These are phyloP conservation scores for Mellilla xanthometata DNA, from an alignment of 2,888 invertebrate genomes.

Conservation along the genomic window DNA sequence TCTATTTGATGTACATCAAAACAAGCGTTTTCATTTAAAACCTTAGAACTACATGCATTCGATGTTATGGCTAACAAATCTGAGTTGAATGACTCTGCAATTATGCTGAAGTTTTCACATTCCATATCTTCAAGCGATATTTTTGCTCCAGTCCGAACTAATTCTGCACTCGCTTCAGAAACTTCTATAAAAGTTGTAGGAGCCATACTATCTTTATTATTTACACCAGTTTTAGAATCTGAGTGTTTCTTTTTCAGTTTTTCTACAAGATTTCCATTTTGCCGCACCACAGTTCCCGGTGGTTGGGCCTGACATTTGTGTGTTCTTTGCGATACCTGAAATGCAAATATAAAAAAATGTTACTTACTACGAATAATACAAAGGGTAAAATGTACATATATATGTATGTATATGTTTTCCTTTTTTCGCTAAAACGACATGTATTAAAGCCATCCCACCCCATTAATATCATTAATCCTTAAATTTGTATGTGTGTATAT, in stretches of 20 bases:
- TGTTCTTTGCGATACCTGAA: conserved; percentile 89
- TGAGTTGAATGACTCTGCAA: conserved; percentile 50
- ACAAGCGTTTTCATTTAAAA: background rate
- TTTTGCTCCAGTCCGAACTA: conserved; percentile 70
- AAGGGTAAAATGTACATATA: too few relatives aligned
- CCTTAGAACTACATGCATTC: background rate
- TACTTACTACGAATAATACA: too few relatives aligned
- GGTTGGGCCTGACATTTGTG: conserved; percentile 89
- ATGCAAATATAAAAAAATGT: too few relatives aligned
- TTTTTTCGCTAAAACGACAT: too few relatives aligned
- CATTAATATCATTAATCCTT: too few relatives aligned
- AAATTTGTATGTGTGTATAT: too few relatives aligned
- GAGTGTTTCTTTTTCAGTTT: conserved; percentile 70
- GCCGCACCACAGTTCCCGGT: conserved; percentile 80
- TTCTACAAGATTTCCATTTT: conserved; percentile 73
- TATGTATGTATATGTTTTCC: too few relatives aligned
- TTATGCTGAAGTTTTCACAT: conserved; percentile 66
- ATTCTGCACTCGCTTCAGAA: conserved; percentile 68
- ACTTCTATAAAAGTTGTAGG: conserved; percentile 43
- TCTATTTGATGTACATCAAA: conserved; percentile 33
- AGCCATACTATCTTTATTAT: background rate
- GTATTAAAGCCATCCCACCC: too few relatives aligned
- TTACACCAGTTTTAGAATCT: conserved; percentile 28
- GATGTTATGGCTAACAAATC: conserved; percentile 30
- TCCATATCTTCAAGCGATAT: conserved; percentile 76